A percentile compares a stretch with the other conserved stretches of the same genome.
Evolutionary conservation across 2,888 invertebrate genomes (phyloP).

Genomic region (Patella ulyssiponensis): DNA sequence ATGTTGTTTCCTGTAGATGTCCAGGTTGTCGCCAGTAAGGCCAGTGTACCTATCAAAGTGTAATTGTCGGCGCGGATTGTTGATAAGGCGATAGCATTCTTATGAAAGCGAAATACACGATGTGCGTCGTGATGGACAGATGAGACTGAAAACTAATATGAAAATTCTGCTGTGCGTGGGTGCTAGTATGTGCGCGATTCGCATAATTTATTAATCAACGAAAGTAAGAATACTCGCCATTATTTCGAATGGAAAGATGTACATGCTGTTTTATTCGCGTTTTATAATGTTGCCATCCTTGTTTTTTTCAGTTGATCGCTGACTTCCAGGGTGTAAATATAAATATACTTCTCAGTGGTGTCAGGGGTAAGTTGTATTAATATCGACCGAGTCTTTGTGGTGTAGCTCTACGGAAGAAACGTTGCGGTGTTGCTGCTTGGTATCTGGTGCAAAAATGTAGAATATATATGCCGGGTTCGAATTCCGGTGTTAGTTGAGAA

Average conservation of each 20-base stretch:
- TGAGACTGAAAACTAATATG: too few relatives aligned
- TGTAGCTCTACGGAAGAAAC: not conserved
- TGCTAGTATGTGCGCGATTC: too few relatives aligned
- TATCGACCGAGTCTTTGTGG: not conserved
- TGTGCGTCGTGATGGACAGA: too few relatives aligned
- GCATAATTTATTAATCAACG: too few relatives aligned
- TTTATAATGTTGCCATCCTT: not conserved
- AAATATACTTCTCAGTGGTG: slow-evolving; percentile 57
- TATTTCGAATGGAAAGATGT: too few relatives aligned
- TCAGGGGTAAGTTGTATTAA: slow-evolving; percentile 52
- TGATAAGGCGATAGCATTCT: too few relatives aligned
- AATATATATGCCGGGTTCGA: too few relatives aligned
- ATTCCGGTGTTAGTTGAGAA: too few relatives aligned
- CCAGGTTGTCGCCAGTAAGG: not conserved
- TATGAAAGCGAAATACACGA: too few relatives aligned
- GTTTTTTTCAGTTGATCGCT: slow-evolving; percentile 52
- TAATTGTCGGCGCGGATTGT: slow-evolving; percentile 3
- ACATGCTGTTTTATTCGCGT: not conserved
- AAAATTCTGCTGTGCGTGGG: too few relatives aligned
- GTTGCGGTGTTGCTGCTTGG: not conserved
- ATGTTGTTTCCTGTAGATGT: not conserved
- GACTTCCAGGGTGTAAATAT: slow-evolving; percentile 64
- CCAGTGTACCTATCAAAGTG: slow-evolving; percentile 6
- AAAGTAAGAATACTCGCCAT: too few relatives aligned
- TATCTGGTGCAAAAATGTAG: not conserved